Base-by-base conservation (phyloP, 2,113 vertebrate genomes). In the Trichomycterus rosablanca region DNA sequence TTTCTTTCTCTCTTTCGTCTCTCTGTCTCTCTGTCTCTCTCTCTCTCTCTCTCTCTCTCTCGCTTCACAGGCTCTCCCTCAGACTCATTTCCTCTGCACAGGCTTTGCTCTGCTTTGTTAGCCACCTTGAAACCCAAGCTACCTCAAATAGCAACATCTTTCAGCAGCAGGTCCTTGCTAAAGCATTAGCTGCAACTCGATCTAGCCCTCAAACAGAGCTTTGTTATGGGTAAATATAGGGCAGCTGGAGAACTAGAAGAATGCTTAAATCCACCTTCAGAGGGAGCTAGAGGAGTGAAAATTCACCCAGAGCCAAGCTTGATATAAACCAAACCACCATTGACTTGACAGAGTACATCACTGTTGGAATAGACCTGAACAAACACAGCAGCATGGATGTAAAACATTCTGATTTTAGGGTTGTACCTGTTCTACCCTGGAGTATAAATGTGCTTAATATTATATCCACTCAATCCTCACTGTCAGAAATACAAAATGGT, bases 131-230 rank as follows among this genome's bases (percentile, higher is more conserved):
- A 75, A 75, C 73, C 69, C 46, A 63, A 73, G 55, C 70, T 39
- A 60, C 54, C 50, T 71, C 67, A 64, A 73, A 73, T 67, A 72
- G 71, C 67, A 61, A 63, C 46, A 69, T 76, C 74, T 65, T 66
- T 75, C 70, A 75, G 53, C 66, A 59, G 66, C 63, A 67, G 66
- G 59, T 44, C 72, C 67, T 69, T 65, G 63, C 74, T 62, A 64
- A 61, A 70, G 71, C 70, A 73, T 73, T 76, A 76, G 70, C 56
- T 73, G 74, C 67, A 73, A 76, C 60, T 55, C 32, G 74, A 76
- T 73, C 70, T 65, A 52, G 55, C 62, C 53, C 49, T 68, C 66
- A 62, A 66, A 68, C 66, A 67, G 49, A 45, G 59, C 54, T 59
- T 67, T 67, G 59, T 73, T 70, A 73, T 73, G 64, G 67, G 62